Evolutionary conservation across 2,888 invertebrate genomes (phyloP).

Genomic region (Sphecodes monilicornis): DNA sequence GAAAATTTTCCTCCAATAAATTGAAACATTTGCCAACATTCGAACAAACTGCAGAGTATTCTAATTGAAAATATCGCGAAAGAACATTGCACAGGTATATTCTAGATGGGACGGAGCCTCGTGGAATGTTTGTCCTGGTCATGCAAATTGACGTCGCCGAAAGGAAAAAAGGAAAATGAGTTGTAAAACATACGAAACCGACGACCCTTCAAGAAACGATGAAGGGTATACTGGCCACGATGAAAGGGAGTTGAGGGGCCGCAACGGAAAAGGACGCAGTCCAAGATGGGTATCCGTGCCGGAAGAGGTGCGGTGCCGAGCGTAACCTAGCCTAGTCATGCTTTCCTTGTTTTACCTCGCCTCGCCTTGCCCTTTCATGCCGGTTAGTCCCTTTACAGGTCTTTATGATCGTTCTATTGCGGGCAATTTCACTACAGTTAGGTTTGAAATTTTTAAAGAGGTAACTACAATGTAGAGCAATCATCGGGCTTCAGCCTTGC

Average conservation of each 20-base stretch:
- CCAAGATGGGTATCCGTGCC: background rate
- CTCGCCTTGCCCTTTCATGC: background rate
- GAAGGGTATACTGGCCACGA: background rate
- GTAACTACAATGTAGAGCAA: slow-evolving; percentile 71
- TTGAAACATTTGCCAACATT: too few species aligned
- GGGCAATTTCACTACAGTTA: slow-evolving; percentile 68
- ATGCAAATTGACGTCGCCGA: background rate
- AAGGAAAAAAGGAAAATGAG: background rate
- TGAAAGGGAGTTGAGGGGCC: too few species aligned
- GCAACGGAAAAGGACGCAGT: background rate
- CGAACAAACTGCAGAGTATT: too few species aligned
- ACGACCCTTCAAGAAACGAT: too few species aligned
- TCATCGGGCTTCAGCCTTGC: slow-evolving; percentile 50
- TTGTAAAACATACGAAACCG: background rate
- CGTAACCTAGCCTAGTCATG: background rate
- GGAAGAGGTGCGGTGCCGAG: background rate
- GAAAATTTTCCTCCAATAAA: background rate
- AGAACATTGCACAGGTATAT: background rate
- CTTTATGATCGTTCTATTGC: slow-evolving; percentile 68
- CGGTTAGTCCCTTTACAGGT: slow-evolving; percentile 59
- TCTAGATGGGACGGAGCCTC: background rate
- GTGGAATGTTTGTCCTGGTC: background rate
- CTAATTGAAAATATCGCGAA: too few species aligned
- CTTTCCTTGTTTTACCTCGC: background rate
- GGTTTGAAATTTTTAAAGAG: slow-evolving; percentile 68